These are phyloP conservation scores for Gryllus longicercus DNA, from an alignment of 2,888 invertebrate genomes.

Conservation along the genomic window DNA sequence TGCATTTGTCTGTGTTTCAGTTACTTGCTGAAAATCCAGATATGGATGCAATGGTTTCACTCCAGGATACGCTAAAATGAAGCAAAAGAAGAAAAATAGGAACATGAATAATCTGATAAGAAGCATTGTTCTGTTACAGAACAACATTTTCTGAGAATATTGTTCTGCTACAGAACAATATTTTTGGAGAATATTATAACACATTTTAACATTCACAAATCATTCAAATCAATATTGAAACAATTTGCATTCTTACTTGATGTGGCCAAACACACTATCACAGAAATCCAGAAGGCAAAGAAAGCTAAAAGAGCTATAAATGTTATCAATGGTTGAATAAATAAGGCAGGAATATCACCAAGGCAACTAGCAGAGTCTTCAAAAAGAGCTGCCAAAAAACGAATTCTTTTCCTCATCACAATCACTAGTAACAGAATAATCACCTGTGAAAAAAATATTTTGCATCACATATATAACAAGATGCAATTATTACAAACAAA, in stretches of 20 bases:
- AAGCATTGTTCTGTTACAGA: no score
- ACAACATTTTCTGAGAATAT: background rate
- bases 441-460: slow-evolving; percentile 50
- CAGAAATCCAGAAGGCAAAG: slow-evolving; percentile 80
- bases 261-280: slow-evolving; percentile 81
- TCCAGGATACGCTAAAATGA: slow-evolving; percentile 33
- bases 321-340: slow-evolving; percentile 80
- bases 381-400: slow-evolving; percentile 79
- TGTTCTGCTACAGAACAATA: background rate
- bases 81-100: no score
- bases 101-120: no score
- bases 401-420: slow-evolving; percentile 74
- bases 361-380: slow-evolving; percentile 87
- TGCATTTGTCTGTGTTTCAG: slow-evolving; percentile 22
- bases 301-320: slow-evolving; percentile 74
- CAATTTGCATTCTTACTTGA: slow-evolving; percentile 60
- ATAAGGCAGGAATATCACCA: slow-evolving; percentile 75
- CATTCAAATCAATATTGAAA: background rate
- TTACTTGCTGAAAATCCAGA: slow-evolving; percentile 1
- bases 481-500: no score
- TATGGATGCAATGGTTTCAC: slow-evolving; percentile 46
- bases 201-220: background rate
- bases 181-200: background rate
- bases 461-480: no score
- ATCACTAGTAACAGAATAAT: slow-evolving; percentile 70